Evolutionary conservation across 2,888 invertebrate species (phyloP), one percentile per base, ranked within the genome.

Genomic region (Apocheima hispidaria): DNA sequence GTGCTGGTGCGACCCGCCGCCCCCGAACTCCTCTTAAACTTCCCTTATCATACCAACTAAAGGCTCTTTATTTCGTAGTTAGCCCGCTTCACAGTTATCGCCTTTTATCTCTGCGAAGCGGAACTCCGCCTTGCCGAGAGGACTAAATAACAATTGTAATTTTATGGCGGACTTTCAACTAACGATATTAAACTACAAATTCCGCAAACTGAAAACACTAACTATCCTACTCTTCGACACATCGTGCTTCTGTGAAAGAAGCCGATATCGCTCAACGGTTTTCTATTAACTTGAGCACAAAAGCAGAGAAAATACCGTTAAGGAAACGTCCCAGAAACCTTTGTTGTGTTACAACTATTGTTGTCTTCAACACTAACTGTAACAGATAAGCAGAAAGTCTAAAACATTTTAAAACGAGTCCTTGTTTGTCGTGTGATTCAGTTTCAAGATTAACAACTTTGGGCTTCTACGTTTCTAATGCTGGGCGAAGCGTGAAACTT

Each of bases 11-110:
- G 91, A 90, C 90, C 91, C 90, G 68, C 61, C 68, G 85, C 84
- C 81, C 87, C 82, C 81, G 81, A 86, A 91, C 89, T 90, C 87
- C 87, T 86, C 89, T 88, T 87, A 88, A 92, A 91, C 84, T 91
- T 90, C 85, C 83, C 91, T 92, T 92, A 92, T 92, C 92, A 88
- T 84, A 85, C 83, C 82, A 84, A 89, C 88, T 90, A 86, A 88
- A 84, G 79, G 84, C 89, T 90, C 92, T 90, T 90, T 92, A 92
- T 91, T 90, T 91, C 85, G 89, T 91, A 90, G 90, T 91, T 91
- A 88, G 86, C 80, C 79, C 80, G 78, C 79, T 81, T 77, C 77
- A 74, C 81, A 81, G 84, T 90, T 90, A 87, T 87, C 88, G 85
- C 81, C 83, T 87, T 85, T 87, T 86, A 87, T 88, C 86, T 86